Evolutionary conservation across 2,113 vertebrate species (phyloP).

Genomic region (Solea solea): DNA sequence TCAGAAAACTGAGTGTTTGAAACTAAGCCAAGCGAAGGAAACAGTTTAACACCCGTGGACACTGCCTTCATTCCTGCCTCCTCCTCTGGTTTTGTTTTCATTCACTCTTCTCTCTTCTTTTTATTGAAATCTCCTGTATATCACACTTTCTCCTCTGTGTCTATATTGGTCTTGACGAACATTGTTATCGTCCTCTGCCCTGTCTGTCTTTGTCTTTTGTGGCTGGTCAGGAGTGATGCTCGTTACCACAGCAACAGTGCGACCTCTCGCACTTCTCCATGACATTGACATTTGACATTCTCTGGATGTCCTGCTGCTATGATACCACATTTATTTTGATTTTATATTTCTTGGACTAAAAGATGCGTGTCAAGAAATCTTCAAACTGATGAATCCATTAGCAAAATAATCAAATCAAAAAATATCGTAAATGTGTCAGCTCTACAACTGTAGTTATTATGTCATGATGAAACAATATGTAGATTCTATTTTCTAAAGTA

Average conservation of each 20-base stretch:
- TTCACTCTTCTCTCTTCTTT: conserved; percentile 6
- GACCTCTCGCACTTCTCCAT: conserved; percentile 38
- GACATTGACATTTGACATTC: conserved; percentile 20
- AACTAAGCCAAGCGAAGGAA: neutral
- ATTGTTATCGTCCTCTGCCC: conserved; percentile 3
- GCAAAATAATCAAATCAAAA: too few species aligned
- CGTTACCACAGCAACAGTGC: conserved; percentile 54
- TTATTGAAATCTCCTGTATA: neutral
- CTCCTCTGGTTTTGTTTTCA: conserved; percentile 10
- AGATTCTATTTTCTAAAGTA: too few species aligned
- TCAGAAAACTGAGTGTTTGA: conserved; percentile 15
- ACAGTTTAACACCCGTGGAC: neutral
- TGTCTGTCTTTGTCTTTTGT: conserved; percentile 1
- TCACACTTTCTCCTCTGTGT: conserved; percentile 9
- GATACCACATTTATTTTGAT: too few species aligned
- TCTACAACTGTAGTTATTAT: too few species aligned
- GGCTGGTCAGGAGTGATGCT: conserved; percentile 29
- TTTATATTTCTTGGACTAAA: too few species aligned
- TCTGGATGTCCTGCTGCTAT: neutral
- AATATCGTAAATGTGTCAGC: too few species aligned
- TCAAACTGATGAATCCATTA: too few species aligned
- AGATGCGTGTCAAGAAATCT: too few species aligned
- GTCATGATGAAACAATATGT: too few species aligned
- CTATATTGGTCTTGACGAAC: neutral
- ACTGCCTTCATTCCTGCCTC: neutral